Conservation (phyloP, 2,888 invertebrate genomes). For the Epirrhoe alternata region DNA sequence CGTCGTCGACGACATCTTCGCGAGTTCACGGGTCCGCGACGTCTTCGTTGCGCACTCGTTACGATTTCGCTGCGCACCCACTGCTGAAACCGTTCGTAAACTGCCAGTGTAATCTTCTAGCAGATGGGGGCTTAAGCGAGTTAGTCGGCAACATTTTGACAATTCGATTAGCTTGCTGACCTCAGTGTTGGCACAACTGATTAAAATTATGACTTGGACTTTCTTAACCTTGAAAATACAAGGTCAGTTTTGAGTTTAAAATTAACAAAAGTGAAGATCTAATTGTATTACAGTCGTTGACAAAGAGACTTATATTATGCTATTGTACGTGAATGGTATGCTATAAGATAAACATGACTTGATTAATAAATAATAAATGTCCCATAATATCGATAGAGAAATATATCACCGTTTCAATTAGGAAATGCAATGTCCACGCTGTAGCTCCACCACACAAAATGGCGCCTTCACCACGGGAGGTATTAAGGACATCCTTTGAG, state of each 20-base stretch:
- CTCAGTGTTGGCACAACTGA: conserved; percentile 22
- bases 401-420: conserved; percentile 4
- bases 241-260: not conserved
- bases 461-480: conserved; percentile 16
- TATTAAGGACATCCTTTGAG: conserved; percentile 5
- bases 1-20: no score
- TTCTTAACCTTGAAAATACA: conserved; percentile 1
- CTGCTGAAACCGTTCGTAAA: no score
- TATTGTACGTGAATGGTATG: no score
- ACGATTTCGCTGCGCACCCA: no score
- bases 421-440: conserved; percentile 12
- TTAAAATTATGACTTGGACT: conserved; percentile 23
- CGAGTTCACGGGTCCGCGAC: no score
- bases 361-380: no score
- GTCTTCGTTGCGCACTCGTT: no score
- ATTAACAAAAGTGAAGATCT: no score
- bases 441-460: conserved; percentile 16
- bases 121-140: conserved; percentile 6
- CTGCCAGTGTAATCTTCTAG: not conserved
- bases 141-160: conserved; percentile 26
- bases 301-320: no score
- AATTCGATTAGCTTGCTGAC: conserved; percentile 31
- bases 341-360: no score
- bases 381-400: not conserved
- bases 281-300: no score